Conservation (phyloP, 1,140 invertebrate genomes). For the Pseudachorutes palmiensis region DNA sequence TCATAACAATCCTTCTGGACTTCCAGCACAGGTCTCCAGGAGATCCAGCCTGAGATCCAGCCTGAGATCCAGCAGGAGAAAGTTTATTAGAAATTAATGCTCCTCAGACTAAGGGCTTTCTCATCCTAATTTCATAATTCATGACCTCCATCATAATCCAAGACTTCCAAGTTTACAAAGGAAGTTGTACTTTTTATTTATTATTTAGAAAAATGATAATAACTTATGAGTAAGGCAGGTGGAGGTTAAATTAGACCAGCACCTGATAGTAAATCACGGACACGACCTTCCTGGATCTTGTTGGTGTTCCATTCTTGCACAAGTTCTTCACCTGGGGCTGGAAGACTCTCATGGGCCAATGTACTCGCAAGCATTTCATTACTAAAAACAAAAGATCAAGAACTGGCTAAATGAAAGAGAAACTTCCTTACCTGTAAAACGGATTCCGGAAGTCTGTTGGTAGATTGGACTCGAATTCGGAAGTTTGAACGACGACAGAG, state of each 20-base stretch:
- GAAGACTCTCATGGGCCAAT: conserved; percentile 27
- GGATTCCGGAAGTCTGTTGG: conserved; percentile 27
- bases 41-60: no score
- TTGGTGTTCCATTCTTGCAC: conserved; percentile 29
- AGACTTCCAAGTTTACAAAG: no score
- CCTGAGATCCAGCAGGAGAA: no score
- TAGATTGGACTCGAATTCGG: conserved; percentile 19
- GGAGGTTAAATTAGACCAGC: conserved; percentile 15
- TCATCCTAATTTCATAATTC: no score
- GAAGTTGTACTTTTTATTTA: no score
- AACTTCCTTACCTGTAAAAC: conserved; percentile 30
- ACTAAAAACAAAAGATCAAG: conserved; percentile 18
- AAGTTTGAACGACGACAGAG: conserved; percentile 25
- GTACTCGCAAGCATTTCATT: conserved; percentile 20
- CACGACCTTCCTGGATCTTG: conserved; percentile 27
- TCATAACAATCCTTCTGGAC: no score
- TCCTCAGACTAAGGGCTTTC: no score
- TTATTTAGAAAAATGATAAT: no score
- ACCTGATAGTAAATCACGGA: conserved; percentile 23
- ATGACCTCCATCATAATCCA: no score
- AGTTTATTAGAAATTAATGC: no score
- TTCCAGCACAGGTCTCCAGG: not conserved
- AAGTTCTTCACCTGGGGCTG: conserved; percentile 25
- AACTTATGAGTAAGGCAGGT: not conserved
- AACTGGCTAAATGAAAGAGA: not conserved